Evolutionary conservation across 2,888 invertebrate species (phyloP).

Genomic region (Nemurella pictetii): DNA sequence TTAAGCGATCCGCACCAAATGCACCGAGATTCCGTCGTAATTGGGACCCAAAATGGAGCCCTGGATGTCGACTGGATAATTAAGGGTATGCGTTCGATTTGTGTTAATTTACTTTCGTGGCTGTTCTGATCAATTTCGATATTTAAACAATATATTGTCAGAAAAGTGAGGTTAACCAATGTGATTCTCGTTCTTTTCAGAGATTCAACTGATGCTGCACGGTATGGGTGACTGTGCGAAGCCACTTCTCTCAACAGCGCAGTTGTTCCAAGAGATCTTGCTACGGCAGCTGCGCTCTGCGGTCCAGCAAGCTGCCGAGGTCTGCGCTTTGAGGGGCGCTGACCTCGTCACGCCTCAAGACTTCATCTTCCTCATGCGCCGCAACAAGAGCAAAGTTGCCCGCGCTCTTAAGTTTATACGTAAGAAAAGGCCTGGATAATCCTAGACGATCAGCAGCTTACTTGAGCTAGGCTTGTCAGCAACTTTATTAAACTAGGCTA

Average conservation of each 20-base stretch:
- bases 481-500: background rate
- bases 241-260: slow-evolving; percentile 80
- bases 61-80: background rate
- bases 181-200: slow-evolving; percentile 60
- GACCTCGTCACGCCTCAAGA: slow-evolving; percentile 63
- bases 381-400: slow-evolving; percentile 75
- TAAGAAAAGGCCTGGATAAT: too few species aligned
- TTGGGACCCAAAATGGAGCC: background rate
- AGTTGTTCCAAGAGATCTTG: slow-evolving; percentile 81
- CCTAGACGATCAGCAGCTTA: too few species aligned
- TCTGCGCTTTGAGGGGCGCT: slow-evolving; percentile 63
- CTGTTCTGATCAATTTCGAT: too few species aligned
- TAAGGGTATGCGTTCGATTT: background rate
- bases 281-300: slow-evolving; percentile 78
- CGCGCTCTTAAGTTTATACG: slow-evolving; percentile 73
- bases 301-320: slow-evolving; percentile 72
- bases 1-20: background rate
- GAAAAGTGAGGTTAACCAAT: background rate
- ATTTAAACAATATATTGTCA: too few species aligned
- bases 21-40: background rate
- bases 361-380: slow-evolving; percentile 80
- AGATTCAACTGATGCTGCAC: slow-evolving; percentile 87
- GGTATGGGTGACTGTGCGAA: slow-evolving; percentile 89
- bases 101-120: background rate
- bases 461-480: too few species aligned